phyloP scores from a whole-genome alignment of 2,888 invertebrate genomes.

The Sialis lutaria region DNA sequence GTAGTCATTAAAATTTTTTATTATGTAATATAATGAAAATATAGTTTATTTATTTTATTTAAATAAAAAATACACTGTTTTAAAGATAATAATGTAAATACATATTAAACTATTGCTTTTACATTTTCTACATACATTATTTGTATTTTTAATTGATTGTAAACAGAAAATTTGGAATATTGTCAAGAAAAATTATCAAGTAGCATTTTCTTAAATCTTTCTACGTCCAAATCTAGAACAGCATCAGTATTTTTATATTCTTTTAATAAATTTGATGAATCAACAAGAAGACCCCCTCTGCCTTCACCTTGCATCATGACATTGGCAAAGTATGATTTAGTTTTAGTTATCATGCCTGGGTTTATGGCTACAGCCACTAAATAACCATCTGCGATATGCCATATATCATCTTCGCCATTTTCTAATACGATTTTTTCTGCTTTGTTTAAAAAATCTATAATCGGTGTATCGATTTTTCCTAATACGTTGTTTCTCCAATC shows the following conservation, averaged over 20 bases:
- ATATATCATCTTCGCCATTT: background rate
- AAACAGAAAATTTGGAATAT: too few relatives aligned
- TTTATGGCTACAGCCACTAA: background rate
- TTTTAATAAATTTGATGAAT: background rate
- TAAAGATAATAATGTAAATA: too few relatives aligned
- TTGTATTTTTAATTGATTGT: too few relatives aligned
- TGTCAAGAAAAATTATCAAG: background rate
- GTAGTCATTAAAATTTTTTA: too few relatives aligned
- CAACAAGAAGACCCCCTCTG: conserved; percentile 1
- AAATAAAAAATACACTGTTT: too few relatives aligned
- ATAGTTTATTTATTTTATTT: too few relatives aligned
- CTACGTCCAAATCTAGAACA: background rate
- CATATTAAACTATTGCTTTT: too few relatives aligned
- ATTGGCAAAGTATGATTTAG: background rate
- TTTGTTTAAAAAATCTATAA: conserved; percentile 16
- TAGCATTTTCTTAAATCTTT: background rate
- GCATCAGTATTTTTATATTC: background rate
- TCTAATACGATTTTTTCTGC: background rate
- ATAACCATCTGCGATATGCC: background rate
- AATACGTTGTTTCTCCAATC: conserved; percentile 20
- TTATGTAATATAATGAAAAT: too few relatives aligned
- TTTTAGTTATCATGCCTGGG: background rate
- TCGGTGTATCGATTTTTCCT: conserved; percentile 16
- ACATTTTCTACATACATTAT: too few relatives aligned
- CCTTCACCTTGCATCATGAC: background rate